Evolutionary conservation across 2,888 invertebrate genomes (phyloP).

Genomic region (Tetranychus piercei): DNA sequence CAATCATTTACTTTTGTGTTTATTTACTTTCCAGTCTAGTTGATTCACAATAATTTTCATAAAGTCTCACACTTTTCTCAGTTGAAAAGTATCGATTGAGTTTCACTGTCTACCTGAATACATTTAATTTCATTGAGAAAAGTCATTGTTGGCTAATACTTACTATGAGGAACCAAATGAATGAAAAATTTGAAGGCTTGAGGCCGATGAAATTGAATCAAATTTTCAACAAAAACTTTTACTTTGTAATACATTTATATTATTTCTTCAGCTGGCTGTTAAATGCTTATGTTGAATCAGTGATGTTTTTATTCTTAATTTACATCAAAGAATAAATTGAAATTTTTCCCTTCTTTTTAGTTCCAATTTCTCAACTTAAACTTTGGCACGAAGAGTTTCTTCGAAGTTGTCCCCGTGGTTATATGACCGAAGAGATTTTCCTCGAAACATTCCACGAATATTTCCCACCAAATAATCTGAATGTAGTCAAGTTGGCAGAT

Average conservation of each 20-base stretch:
- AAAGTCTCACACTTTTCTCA: background rate
- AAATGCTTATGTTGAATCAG: no score
- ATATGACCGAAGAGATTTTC: slow-evolving; percentile 26
- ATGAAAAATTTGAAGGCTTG: no score
- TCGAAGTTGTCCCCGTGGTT: slow-evolving; percentile 25
- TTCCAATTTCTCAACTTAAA: slow-evolving; percentile 11
- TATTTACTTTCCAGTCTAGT: background rate
- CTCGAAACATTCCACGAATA: slow-evolving; percentile 25
- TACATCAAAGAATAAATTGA: no score
- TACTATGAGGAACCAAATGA: no score
- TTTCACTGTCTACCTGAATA: background rate
- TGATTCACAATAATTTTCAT: background rate
- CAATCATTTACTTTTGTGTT: background rate
- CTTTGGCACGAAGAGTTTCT: slow-evolving; percentile 25
- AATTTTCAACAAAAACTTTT: no score
- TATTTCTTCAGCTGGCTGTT: no score
- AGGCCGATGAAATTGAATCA: no score
- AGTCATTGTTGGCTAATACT: no score
- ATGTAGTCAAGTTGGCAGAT: slow-evolving; percentile 25
- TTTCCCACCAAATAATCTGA: slow-evolving; percentile 24
- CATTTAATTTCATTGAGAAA: no score
- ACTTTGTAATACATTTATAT: no score
- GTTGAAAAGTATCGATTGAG: background rate
- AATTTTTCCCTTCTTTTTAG: background rate
- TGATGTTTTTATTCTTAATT: no score